phyloP scores from a whole-genome alignment of 2,888 invertebrate species.

The Nephrotoma guestfalica region DNA sequence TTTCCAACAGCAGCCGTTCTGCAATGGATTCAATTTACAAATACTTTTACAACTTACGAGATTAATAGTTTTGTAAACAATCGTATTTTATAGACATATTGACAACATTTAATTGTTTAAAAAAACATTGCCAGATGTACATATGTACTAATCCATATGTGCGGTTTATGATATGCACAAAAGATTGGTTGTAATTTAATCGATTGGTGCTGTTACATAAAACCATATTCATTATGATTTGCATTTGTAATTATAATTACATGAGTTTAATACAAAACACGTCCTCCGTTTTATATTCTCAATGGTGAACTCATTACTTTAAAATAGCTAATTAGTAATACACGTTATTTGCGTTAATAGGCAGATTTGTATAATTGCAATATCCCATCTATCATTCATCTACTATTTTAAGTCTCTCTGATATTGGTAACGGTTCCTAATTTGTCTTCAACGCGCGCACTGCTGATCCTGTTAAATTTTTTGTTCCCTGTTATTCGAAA shows the following conservation, averaged over 20 bases:
- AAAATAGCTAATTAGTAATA: no score
- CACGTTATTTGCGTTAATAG: no score
- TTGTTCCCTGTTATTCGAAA: no score
- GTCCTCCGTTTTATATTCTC: not conserved
- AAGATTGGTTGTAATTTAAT: no score
- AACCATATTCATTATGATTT: not conserved
- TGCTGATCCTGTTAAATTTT: no score
- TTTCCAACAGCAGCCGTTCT: not conserved
- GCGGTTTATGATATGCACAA: not conserved
- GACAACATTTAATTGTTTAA: not conserved
- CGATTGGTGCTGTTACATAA: not conserved
- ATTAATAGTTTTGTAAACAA: not conserved
- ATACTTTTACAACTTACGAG: not conserved
- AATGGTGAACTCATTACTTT: no score
- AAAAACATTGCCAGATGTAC: not conserved
- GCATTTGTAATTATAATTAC: not conserved
- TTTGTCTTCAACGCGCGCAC: no score
- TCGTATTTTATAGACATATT: not conserved
- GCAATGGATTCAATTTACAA: not conserved
- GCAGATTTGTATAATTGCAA: no score
- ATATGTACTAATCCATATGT: not conserved
- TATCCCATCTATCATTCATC: no score
- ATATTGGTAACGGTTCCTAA: no score
- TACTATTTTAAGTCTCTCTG: no score
- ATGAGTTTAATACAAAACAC: not conserved